Evolutionary conservation across 2,113 vertebrate species (phyloP).

Genomic region (Indicator maculatus): DNA sequence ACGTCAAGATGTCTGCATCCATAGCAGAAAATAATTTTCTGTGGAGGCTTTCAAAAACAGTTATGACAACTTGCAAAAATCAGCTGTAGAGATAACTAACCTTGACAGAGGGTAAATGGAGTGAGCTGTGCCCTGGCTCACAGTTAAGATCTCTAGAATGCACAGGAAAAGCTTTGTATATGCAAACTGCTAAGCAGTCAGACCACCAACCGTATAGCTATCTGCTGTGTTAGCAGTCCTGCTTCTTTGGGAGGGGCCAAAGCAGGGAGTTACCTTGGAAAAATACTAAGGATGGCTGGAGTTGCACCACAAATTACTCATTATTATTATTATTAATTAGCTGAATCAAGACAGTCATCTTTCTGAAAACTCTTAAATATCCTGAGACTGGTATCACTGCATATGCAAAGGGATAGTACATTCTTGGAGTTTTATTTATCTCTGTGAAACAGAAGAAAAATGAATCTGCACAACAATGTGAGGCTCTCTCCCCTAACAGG

Average conservation of each 20-base stretch:
- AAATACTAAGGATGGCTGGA: background rate
- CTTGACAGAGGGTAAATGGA: background rate
- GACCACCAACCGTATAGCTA: background rate
- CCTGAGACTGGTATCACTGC: background rate
- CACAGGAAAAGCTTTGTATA: background rate
- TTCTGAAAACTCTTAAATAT: background rate
- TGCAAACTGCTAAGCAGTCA: background rate
- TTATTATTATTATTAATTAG: background rate
- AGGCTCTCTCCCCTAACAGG: background rate
- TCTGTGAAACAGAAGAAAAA: background rate
- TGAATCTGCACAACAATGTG: background rate
- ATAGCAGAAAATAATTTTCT: background rate
- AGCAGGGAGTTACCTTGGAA: background rate
- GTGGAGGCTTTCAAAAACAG: background rate
- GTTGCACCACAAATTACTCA: background rate
- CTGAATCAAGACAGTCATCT: background rate
- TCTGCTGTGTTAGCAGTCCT: background rate
- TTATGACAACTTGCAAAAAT: background rate
- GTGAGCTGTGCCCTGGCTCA: background rate
- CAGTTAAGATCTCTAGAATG: background rate
- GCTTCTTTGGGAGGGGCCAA: background rate
- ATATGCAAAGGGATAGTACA: background rate
- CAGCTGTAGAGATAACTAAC: background rate
- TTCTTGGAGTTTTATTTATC: accelerated
- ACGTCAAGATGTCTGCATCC: background rate